These are phyloP conservation scores for Antedon mediterranea DNA, from an alignment of 53 echinoderm and acorn worm species.

Conservation along the genomic window DNA sequence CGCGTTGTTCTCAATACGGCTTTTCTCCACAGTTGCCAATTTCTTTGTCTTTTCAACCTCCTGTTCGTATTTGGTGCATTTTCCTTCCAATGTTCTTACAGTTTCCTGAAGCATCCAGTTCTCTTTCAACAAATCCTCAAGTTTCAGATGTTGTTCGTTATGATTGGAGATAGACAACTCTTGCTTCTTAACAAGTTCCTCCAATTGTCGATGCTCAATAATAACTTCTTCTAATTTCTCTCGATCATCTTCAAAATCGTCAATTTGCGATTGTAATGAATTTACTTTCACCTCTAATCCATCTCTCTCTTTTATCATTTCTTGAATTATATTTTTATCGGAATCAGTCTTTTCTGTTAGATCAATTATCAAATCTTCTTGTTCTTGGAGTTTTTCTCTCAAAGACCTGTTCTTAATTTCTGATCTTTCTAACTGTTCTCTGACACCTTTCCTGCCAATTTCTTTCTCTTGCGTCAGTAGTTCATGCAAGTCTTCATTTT, in stretches of 20 bases:
- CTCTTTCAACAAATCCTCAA: slow-evolving; percentile 42
- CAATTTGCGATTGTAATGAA: not conserved
- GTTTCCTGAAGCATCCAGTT: slow-evolving; percentile 60
- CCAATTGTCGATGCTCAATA: slow-evolving; percentile 42
- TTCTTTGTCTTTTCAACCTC: slow-evolving; percentile 21
- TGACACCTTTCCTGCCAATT: slow-evolving; percentile 12
- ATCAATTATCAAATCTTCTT: not conserved
- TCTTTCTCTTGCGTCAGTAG: slow-evolving; percentile 17
- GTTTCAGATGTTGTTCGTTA: slow-evolving; percentile 23
- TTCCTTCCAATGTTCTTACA: slow-evolving; percentile 40
- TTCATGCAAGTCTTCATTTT: slow-evolving; percentile 16
- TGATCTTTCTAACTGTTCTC: slow-evolving; percentile 10
- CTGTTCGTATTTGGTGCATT: slow-evolving; percentile 12
- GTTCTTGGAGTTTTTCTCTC: not conserved
- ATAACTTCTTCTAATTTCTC: slow-evolving; percentile 39
- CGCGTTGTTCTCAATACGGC: slow-evolving; percentile 5
- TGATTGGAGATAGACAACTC: slow-evolving; percentile 27
- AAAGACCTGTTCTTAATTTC: not conserved
- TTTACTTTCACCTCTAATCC: not conserved
- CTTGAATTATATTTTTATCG: not conserved
- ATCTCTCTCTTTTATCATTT: not conserved
- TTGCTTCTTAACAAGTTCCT: slow-evolving; percentile 35
- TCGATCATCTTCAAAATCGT: slow-evolving; percentile 12
- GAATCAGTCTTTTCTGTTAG: not conserved
- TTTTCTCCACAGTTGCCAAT: slow-evolving; percentile 10